Evolutionary conservation across 2,797 vertebrate genomes (phyloP).

Genomic region (Chanos chanos): DNA sequence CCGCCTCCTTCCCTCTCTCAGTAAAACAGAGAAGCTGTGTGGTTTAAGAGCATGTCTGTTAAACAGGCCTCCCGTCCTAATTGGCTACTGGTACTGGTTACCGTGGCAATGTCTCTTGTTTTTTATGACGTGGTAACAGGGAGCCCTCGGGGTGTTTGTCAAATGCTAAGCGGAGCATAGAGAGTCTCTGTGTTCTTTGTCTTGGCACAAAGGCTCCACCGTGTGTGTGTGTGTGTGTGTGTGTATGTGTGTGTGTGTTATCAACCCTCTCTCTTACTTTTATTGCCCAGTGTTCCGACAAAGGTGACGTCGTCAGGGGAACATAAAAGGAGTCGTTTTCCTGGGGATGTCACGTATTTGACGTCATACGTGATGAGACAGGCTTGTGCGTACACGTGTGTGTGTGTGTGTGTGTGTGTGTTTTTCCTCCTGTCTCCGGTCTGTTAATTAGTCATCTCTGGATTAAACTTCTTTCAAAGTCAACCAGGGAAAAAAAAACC

Average conservation of each 20-base stretch:
- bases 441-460: too few relatives aligned
- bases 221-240: not conserved
- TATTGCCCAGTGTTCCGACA: constrained; percentile 7
- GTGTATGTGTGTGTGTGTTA: not conserved
- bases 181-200: constrained; percentile 24
- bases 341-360: not conserved
- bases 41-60: constrained; percentile 10
- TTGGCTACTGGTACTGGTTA: constrained; percentile 31
- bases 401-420: not conserved
- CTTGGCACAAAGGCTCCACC: constrained; percentile 16
- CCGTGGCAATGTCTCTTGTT: constrained; percentile 11
- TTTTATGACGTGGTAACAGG: constrained; percentile 16
- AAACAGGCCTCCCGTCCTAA: constrained; percentile 12
- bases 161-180: constrained; percentile 30
- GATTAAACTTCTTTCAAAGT: too few relatives aligned
- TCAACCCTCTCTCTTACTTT: constrained; percentile 6
- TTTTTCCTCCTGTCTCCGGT: not conserved
- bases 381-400: not conserved
- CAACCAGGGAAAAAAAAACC: too few relatives aligned
- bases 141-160: constrained; percentile 34
- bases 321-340: not conserved
- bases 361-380: not conserved
- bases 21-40: not conserved
- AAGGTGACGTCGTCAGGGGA: constrained; percentile 20
- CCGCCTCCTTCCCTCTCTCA: not conserved